These are phyloP conservation scores for Aradus depressus DNA, from an alignment of 2,888 invertebrate species.

Conservation along the genomic window DNA sequence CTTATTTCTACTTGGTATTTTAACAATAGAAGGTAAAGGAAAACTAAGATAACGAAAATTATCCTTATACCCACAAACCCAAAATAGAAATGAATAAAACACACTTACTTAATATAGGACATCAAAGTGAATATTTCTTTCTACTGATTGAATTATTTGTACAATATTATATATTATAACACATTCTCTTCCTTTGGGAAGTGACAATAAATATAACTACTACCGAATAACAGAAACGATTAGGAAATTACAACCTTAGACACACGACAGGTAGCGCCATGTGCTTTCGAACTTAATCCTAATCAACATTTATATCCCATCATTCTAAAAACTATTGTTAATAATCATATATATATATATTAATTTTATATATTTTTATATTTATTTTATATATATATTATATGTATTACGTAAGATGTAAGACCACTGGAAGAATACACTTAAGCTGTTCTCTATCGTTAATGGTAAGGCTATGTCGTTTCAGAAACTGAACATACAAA, in stretches of 20 bases:
- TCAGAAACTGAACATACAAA: slow-evolving; percentile 24
- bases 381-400: slow-evolving; percentile 20
- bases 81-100: slow-evolving; percentile 13
- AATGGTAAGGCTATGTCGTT: slow-evolving; percentile 29
- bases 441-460: slow-evolving; percentile 22
- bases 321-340: slow-evolving; percentile 23
- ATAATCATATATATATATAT: slow-evolving; percentile 21
- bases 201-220: slow-evolving; percentile 4
- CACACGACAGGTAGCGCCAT: too few relatives aligned
- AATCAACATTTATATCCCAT: slow-evolving; percentile 22
- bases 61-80: slow-evolving; percentile 15
- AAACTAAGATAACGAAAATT: slow-evolving; percentile 6
- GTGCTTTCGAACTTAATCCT: slow-evolving; percentile 13
- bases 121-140: slow-evolving; percentile 3
- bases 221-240: slow-evolving; percentile 7
- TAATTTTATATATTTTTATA: too few relatives aligned
- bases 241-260: slow-evolving; percentile 22
- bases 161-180: too few relatives aligned
- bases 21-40: slow-evolving; percentile 10
- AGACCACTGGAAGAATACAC: slow-evolving; percentile 29
- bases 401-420: slow-evolving; percentile 20
- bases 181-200: too few relatives aligned
- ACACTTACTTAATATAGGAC: slow-evolving; percentile 17
- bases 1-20: slow-evolving; percentile 18
- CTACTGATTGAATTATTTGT: slow-evolving; percentile 12